Evolutionary conservation across 2,113 vertebrate genomes (phyloP), one percentile per base, ranked within the genome.

Genomic region (Pelmatolapia mariae): DNA sequence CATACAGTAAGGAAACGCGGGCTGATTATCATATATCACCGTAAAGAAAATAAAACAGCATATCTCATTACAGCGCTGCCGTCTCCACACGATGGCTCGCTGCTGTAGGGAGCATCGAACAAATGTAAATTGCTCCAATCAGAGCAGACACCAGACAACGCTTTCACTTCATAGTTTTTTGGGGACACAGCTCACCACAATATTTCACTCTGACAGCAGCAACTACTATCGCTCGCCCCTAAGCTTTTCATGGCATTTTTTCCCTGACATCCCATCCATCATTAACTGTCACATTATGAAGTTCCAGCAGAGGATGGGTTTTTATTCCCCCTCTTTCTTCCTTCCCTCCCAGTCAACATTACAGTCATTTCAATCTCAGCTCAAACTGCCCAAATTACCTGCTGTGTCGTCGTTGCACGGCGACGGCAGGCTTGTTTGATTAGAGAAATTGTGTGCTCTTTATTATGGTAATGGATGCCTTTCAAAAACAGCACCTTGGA

Each of bases 131-230:
- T 7, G 76, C 73, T 80, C 82, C 68, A 86, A 88, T 90, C 86
- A 73, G 45, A 86, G 80, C 2, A 29, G 61, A 91, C 68, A 89
- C 22, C 43, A 91, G 73, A 83, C 76, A 83, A 63, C 76, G 85
- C 56, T 63, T 66, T 88, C 79, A 33, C 80, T 93, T 86, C 45
- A 47, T 82, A 85, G 61, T 53, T 79, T 87, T 87, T 81, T 26
- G 54, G 63, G 83, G 78, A 82, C 4, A 5, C 50, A 56, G 59
- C 88, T 84, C 52, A 3, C 31, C 59, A 54, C 47, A 57, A 92
- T 92, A 88, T 94, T 92, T 95, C 84, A 89, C 66, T 26, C 26
- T 87, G 93, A 93, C 91, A 94, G 90, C 86, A 84, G 71, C 84
- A 76, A 59, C 86, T 71, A 87, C 88, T 81, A 87, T 89, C 85